These are phyloP conservation scores for Mesaphorura yosii DNA, from an alignment of 1,140 invertebrate species.

Conservation along the genomic window DNA sequence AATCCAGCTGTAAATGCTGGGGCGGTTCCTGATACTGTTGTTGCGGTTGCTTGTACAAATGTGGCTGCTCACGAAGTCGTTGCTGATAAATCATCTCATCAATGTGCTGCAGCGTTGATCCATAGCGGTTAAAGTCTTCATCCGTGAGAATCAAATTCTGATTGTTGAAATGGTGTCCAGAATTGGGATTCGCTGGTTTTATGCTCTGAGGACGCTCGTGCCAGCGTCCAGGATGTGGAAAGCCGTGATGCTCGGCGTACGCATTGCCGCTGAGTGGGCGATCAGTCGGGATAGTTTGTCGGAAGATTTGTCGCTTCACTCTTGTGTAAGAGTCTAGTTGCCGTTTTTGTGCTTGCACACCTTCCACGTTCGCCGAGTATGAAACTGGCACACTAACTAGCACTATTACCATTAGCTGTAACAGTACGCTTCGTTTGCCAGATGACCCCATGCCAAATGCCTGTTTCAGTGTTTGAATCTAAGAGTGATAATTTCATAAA, in stretches of 20 bases:
- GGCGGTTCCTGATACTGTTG: neutral
- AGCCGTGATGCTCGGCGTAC: slow-evolving; percentile 18
- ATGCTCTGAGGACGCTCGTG: slow-evolving; percentile 7
- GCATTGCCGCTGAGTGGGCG: slow-evolving; percentile 17
- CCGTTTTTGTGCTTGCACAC: too few relatives aligned
- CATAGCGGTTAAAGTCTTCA: slow-evolving; percentile 8
- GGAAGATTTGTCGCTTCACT: slow-evolving; percentile 16
- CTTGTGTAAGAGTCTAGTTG: neutral
- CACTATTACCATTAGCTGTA: too few relatives aligned
- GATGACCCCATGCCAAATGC: too few relatives aligned
- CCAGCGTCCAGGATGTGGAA: slow-evolving; percentile 18
- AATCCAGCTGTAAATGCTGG: neutral
- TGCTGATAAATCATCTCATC: neutral
- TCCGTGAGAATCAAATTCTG: slow-evolving; percentile 6
- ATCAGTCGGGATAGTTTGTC: slow-evolving; percentile 18
- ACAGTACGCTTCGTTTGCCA: too few relatives aligned
- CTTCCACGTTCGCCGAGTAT: too few relatives aligned
- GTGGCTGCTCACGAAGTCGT: neutral
- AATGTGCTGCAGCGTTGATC: slow-evolving; percentile 8
- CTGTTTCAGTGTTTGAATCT: too few relatives aligned
- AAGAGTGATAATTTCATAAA: too few relatives aligned
- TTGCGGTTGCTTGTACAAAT: neutral
- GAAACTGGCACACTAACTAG: too few relatives aligned
- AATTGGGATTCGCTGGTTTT: neutral
- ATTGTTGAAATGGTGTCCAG: slow-evolving; percentile 4